Base-by-base conservation (phyloP, 2,888 invertebrate species). In the Dryococelus australis region DNA sequence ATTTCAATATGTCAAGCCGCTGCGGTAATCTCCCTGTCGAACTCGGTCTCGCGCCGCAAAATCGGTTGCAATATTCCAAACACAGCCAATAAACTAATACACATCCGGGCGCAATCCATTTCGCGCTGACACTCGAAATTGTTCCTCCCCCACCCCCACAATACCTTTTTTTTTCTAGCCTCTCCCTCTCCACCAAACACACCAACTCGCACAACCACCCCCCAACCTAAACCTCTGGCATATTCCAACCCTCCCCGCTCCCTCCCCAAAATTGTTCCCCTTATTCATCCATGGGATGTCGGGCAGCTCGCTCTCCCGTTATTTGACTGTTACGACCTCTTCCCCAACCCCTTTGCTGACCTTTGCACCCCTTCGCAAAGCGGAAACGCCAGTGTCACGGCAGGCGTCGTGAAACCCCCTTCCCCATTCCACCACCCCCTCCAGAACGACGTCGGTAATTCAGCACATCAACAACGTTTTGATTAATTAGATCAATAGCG, bases 71-170 rank as follows among this genome's bases (percentile, higher is more conserved):
- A 80, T 80, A 80, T 80, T 80, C 80, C 26, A 80, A 80, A 28
- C 28, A 28, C 28, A 24, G 80, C 80, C 80, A 80, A 80, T 80
- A 80, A 80, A 80, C 80, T 80, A 80, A 80, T 80, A 80, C 80
- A 80, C 80, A 80, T 26, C 27, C 27, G 12, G 51, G 80, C 80
- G 80, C 28, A 80, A 80, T 80, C 80, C 80, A 80, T 80, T 80
- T 80, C 28, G 80, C 28, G 26, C 28, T 80, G 80, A 80, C 80
- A 80, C 80, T 80, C 28, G 27, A 80, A 80, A 27, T 51, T 51
- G 51, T 51, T 8, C 51, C n/a, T 51, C 51, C 51, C 51, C 51
- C 51, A 51, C 51, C 51, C 51, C 51, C 51, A 10, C 51, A 51
- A 51, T n/a, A n/a, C n/a, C n/a, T n/a, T n/a, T n/a, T n/a, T n/a